phyloP scores from a whole-genome alignment of 2,113 vertebrate genomes.

The Meriones unguiculatus region DNA sequence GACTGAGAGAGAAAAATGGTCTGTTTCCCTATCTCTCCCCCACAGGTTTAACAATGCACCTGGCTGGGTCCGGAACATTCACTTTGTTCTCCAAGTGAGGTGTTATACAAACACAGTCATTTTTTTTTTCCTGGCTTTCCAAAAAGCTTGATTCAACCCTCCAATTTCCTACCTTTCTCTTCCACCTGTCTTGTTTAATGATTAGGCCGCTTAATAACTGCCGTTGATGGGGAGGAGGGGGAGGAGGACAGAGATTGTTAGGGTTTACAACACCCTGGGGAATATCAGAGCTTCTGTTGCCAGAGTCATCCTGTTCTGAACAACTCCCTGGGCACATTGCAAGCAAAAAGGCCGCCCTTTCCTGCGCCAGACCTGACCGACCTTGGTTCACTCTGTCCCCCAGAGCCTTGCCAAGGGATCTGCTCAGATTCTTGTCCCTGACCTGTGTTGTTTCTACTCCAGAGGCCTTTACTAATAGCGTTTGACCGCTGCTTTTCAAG shows the following conservation, averaged over 20 bases:
- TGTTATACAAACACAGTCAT: constrained; percentile 55
- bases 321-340: neutral
- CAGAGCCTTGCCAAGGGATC: neutral
- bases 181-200: constrained; percentile 74
- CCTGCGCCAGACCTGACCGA: neutral
- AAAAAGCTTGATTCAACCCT: constrained; percentile 54
- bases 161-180: constrained; percentile 61
- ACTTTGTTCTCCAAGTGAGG: constrained; percentile 69
- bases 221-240: constrained; percentile 34
- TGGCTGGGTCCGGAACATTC: constrained; percentile 33
- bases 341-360: constrained; percentile 15
- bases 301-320: neutral
- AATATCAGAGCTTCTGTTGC: neutral
- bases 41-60: constrained; percentile 64
- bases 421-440: neutral
- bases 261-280: neutral
- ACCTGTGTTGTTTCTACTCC: neutral
- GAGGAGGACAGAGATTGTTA: neutral
- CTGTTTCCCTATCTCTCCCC: constrained; percentile 67
- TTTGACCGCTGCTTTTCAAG: neutral
- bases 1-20: constrained; percentile 49
- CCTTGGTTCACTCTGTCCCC: neutral
- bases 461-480: neutral
- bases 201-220: constrained; percentile 71
- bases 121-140: constrained; percentile 70